A percentile compares a stretch with the other conserved stretches of the same genome.
Conservation (phyloP, 2,113 vertebrate species). For the Erythrolamprus reginae region DNA sequence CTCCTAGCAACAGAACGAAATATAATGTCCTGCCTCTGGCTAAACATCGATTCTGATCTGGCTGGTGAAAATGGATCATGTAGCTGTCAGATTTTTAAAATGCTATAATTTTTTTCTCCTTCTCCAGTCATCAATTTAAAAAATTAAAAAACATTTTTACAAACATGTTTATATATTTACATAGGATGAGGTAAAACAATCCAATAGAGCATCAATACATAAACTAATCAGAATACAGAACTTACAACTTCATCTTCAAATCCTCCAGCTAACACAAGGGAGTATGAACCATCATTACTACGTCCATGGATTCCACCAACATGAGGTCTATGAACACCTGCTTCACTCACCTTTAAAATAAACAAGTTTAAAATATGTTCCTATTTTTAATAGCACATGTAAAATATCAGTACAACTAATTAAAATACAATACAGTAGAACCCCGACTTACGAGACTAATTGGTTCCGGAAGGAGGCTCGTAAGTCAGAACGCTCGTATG, state of each 20-base stretch:
- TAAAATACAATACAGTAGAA: too few relatives aligned
- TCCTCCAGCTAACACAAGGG: conserved; percentile 93
- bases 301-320: conserved; percentile 97
- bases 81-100: background rate
- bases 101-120: background rate
- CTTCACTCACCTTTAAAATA: conserved; percentile 88
- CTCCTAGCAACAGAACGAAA: background rate
- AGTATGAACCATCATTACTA: conserved; percentile 95
- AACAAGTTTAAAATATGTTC: conserved; percentile 19
- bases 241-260: conserved; percentile 99
- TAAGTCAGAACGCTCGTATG: too few relatives aligned
- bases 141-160: background rate
- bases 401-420: background rate
- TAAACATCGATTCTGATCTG: background rate
- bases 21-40: background rate
- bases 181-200: background rate
- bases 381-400: background rate
- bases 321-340: conserved; percentile 94
- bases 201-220: background rate
- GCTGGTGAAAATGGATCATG: background rate
- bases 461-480: too few relatives aligned
- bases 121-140: background rate
- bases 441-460: too few relatives aligned
- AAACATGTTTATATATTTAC: background rate
- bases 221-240: conserved; percentile 34